Base-by-base conservation (phyloP, 2,888 invertebrate genomes). In the Scaptomyza caliginosa region DNA sequence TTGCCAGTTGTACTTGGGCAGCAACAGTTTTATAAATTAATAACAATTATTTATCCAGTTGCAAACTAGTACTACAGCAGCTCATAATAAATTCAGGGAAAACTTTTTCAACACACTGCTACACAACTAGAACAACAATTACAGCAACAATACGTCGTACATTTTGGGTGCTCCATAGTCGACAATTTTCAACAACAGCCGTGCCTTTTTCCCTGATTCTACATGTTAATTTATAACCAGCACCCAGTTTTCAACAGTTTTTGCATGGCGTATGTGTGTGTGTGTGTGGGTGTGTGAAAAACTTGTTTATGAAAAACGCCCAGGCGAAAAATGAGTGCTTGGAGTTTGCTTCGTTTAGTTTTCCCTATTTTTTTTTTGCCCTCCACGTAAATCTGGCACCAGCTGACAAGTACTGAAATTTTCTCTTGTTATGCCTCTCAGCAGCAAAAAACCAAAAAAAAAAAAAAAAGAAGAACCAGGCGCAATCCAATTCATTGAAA, bases 31-130 rank as follows among this genome's bases (percentile, higher is more conserved):
- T 79, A 63, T 79, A 85, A 82, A 81, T 81, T 82, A 81, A 85
- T 79, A 82, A 83, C 70, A 83, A 79, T 85, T 79, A 85, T 83
- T 85, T 81, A 81, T 82, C 70, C 83, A 67, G 72, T 64, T 51
- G 66, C 69, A 60, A 65, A 68, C 76, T 67, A n/a, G n/a, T n/a
- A 67, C 71, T 64, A 64, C 71, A 65, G 57, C 70, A 56, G 48
- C 64, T 82, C 70, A 71, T 79, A 82, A 85, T 76, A 85, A 81
- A 79, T 85, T 69, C 83, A 68, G 58, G 42, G 43, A 62, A 70
- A 81, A 86, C 16, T 68, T 85, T 85, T 82, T 76, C 55, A 67
- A 58, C 69, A 74, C 62, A 54, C 66, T 17, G 60, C 45, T 32
- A 32, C 2, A 65, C 36, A 65, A 58, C 58, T 74, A 64, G 54